Evolutionary conservation across 2,797 vertebrate genomes (phyloP).

Genomic region (Rousettus madagascariensis): DNA sequence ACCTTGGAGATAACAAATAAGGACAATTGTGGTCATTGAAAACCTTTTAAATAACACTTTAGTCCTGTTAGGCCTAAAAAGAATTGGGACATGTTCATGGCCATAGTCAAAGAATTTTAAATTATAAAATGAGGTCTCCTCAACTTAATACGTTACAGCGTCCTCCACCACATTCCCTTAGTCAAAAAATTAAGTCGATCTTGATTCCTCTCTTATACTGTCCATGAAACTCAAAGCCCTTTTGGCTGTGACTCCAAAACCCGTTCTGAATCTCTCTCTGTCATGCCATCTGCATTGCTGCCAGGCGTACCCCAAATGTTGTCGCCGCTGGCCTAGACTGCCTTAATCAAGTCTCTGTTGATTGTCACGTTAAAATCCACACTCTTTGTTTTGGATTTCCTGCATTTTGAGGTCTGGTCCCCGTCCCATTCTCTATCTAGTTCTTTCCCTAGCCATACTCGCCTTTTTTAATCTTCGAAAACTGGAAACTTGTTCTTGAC

Average conservation of each 20-base stretch:
- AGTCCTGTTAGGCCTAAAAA: background rate
- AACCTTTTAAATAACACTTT: background rate
- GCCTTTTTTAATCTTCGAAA: background rate
- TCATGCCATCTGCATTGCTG: background rate
- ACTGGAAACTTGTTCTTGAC: background rate
- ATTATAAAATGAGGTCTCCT: background rate
- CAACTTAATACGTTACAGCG: background rate
- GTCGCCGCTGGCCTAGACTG: accelerated
- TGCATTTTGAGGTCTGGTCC: background rate
- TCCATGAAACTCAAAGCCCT: background rate
- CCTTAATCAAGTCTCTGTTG: background rate
- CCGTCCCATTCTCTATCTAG: background rate
- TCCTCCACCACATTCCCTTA: background rate
- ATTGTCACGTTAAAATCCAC: background rate
- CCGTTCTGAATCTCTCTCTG: background rate
- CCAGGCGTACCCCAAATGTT: background rate
- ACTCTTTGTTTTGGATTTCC: background rate
- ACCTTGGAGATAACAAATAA: background rate
- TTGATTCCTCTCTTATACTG: background rate
- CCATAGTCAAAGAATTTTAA: background rate
- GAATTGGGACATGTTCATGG: background rate
- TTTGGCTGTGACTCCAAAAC: background rate
- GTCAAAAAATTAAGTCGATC: background rate
- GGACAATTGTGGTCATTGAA: background rate
- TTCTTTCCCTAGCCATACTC: background rate